Evolutionary conservation across 2,113 vertebrate genomes (phyloP).

Genomic region (Python bivittatus): DNA sequence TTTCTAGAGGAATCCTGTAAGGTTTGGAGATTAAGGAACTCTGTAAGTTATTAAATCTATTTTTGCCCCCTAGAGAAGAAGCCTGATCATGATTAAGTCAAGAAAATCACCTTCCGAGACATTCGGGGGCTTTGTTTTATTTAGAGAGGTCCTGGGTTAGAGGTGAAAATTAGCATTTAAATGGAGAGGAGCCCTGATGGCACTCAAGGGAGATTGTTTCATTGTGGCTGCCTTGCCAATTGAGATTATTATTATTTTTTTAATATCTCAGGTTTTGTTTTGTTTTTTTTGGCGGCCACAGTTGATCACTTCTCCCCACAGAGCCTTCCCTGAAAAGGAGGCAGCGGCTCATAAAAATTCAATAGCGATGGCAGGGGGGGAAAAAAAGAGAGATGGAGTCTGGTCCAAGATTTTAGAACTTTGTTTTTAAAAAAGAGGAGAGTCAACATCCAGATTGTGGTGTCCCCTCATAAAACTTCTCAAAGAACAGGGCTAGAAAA

Average conservation of each 20-base stretch:
- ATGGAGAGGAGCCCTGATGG: conserved; percentile 42
- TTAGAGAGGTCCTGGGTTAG: conserved; percentile 40
- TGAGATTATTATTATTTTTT: conserved; percentile 32
- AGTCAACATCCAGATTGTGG: not conserved
- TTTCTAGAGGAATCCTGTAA: not conserved
- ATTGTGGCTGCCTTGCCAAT: conserved; percentile 32
- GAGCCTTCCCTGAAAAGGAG: not conserved
- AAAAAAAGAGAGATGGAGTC: not conserved
- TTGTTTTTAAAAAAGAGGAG: not conserved
- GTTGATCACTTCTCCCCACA: conserved; percentile 26
- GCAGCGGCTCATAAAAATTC: not conserved
- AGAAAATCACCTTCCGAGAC: conserved; percentile 43
- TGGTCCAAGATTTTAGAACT: not conserved
- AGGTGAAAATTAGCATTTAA: conserved; percentile 67
- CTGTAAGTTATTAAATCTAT: not conserved
- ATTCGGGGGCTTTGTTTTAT: not conserved
- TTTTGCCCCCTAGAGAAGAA: not conserved
- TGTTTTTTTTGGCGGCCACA: not conserved
- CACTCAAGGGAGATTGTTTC: conserved; percentile 35
- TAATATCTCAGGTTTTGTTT: conserved; percentile 12
- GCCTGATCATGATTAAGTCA: conserved; percentile 51
- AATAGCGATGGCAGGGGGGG: not conserved
- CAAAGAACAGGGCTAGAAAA: not conserved
- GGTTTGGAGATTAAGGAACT: not conserved
- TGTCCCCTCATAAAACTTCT: not conserved